phyloP scores from a whole-genome alignment of 2,797 vertebrate genomes.

The Brachyrhaphis roseni region DNA sequence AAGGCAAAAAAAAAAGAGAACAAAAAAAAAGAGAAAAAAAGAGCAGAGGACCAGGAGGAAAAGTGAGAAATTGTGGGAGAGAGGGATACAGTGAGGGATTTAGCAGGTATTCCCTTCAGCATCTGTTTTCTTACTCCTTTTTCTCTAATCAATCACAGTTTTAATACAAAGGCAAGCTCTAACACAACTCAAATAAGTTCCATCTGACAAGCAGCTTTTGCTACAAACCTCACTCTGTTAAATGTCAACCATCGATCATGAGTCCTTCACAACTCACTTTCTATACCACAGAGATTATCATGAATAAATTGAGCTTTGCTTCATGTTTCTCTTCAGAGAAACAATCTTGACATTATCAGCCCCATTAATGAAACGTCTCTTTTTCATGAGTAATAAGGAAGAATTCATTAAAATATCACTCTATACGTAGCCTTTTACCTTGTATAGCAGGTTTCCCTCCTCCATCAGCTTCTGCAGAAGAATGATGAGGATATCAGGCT shows the following conservation, averaged over 20 bases:
- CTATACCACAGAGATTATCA: constrained; percentile 19
- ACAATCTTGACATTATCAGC: constrained; percentile 8
- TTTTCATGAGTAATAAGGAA: background rate
- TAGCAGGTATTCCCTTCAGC: constrained; percentile 43
- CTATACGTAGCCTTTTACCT: constrained; percentile 77
- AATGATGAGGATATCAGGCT: constrained; percentile 97
- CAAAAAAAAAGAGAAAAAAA: constrained; percentile 34
- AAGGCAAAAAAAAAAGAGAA: constrained; percentile 22
- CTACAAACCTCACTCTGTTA: constrained; percentile 66
- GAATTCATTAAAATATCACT: background rate
- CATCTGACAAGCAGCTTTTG: constrained; percentile 52
- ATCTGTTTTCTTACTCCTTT: constrained; percentile 27
- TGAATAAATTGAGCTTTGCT: constrained; percentile 17
- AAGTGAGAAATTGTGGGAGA: background rate
- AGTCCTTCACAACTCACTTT: constrained; percentile 46
- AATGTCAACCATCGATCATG: constrained; percentile 74
- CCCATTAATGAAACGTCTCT: background rate
- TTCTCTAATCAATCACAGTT: constrained; percentile 68
- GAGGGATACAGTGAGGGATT: constrained; percentile 8
- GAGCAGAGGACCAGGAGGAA: constrained; percentile 37
- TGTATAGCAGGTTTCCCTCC: constrained; percentile 96
- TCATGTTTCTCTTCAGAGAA: constrained; percentile 3
- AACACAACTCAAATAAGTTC: constrained; percentile 12
- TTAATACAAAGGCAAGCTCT: constrained; percentile 16
- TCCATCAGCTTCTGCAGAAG: constrained; percentile 99